Conservation (phyloP, 2,797 vertebrate species). For the Arrhamphus sclerolepis region DNA sequence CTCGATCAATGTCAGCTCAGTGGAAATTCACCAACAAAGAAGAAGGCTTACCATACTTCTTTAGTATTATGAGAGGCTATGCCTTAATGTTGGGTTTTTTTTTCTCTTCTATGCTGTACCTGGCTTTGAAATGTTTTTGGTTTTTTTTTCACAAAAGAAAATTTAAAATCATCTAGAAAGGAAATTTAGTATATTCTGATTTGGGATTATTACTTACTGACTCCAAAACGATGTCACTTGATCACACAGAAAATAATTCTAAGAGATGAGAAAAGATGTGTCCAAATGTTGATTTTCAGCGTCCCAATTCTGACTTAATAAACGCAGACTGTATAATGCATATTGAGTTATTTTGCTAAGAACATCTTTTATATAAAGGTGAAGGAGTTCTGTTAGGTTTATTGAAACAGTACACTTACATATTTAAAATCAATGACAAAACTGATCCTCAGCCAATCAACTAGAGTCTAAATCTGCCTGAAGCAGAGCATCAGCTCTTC, state of each 20-base stretch:
- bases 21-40: conserved; percentile 35
- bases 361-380: too few relatives aligned
- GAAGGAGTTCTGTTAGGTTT: too few relatives aligned
- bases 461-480: too few relatives aligned
- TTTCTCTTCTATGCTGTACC: neutral
- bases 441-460: too few relatives aligned
- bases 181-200: conserved; percentile 40
- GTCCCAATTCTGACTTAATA: too few relatives aligned
- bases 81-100: conserved; percentile 2
- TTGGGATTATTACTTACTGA: conserved; percentile 11
- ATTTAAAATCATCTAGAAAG: neutral
- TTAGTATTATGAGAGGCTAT: conserved; percentile 25
- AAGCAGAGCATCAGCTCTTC: too few relatives aligned
- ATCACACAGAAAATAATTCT: conserved; percentile 15
- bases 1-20: conserved; percentile 42
- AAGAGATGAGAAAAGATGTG: neutral
- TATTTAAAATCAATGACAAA: too few relatives aligned
- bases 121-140: neutral
- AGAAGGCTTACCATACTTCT: conserved; percentile 42
- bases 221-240: conserved; percentile 18
- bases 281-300: too few relatives aligned
- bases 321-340: too few relatives aligned
- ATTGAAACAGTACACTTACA: too few relatives aligned
- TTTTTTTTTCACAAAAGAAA: neutral
- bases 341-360: too few relatives aligned